Percentiles rank a stretch among this genome's conserved stretches.
These are phyloP conservation scores for Nannobrachium achirus DNA, from an alignment of 2,113 vertebrate genomes.

Conservation along the genomic window DNA sequence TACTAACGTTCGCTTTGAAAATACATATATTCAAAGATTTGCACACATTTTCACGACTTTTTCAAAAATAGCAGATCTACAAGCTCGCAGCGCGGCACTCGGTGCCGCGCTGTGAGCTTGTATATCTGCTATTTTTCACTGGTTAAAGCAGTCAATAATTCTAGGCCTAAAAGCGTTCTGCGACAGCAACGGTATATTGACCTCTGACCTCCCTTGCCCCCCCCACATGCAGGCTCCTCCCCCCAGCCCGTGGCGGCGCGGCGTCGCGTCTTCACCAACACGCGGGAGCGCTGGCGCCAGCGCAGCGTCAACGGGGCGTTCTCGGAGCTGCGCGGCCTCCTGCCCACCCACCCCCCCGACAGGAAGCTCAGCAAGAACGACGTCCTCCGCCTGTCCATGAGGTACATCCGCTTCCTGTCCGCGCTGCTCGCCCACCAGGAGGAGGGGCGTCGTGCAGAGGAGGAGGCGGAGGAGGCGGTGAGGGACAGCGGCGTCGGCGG, in stretches of 20 bases:
- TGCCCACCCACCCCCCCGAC: slow-evolving; percentile 86
- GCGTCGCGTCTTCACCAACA: slow-evolving; percentile 84
- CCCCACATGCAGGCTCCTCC: slow-evolving; percentile 72
- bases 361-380: slow-evolving; percentile 92
- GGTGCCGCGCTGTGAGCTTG: too few species aligned
- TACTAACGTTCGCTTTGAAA: too few species aligned
- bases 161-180: too few species aligned
- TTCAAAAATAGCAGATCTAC: too few species aligned
- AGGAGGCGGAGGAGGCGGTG: slow-evolving; percentile 62
- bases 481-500: slow-evolving; percentile 74
- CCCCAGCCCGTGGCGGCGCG: slow-evolving; percentile 85
- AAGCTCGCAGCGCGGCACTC: too few species aligned
- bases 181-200: background rate
- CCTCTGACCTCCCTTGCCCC: slow-evolving; percentile 11
- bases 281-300: slow-evolving; percentile 88
- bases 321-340: slow-evolving; percentile 86
- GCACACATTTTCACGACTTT: too few species aligned
- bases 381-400: slow-evolving; percentile 89
- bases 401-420: slow-evolving; percentile 90
- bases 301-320: slow-evolving; percentile 90
- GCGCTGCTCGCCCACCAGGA: slow-evolving; percentile 86
- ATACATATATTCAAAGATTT: too few species aligned
- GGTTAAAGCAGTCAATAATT: too few species aligned
- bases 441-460: slow-evolving; percentile 73
- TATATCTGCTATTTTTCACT: too few species aligned